Base-by-base conservation (phyloP, 2,888 invertebrate genomes). In the Ceramica pisi region DNA sequence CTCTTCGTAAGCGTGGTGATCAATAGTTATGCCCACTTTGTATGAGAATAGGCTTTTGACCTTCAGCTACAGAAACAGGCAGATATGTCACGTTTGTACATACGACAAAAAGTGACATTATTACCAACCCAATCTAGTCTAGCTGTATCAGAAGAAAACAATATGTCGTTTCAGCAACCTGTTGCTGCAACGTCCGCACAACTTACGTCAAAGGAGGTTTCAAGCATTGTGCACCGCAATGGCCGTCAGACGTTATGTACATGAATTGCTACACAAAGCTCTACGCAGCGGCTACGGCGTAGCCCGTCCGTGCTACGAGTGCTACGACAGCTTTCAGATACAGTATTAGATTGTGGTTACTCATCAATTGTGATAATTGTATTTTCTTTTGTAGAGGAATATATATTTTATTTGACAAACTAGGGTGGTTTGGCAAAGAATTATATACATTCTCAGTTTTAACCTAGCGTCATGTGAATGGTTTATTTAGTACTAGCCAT, bases 201-300 rank as follows among this genome's bases (percentile, higher is more conserved):
- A 44, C 19, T 57, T 38, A 46, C 21, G 10, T 77, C 78, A 70
- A 62, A 75, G 46, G 61, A 16, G 21, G 38, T 57, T 56, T 51
- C 69, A 57, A 51, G 53, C 60, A 57, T 57, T 70, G 61, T 62
- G 23, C 6, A 8, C 16, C 48, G 56, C 46, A 75, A 56, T 69
- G 46, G 10, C 46, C 46, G 38, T 62, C 61, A 59, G 51, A 35
- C 19, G 23, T 55, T 48, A 57, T 55, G 50, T 74, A 68, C 41
- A 41, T 63, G 53, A 50, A 68, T 60, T 60, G 60, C 26, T 53
- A 59, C 57, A 71, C 62, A 78, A 53, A 62, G 57, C 51, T 53
- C 78, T 76, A 62, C 61, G 77, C 38, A 21, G 35, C 9, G 12
- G n/a, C 51, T 77, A 75, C 78, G 78, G 57, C 75, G 78, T 71